A percentile compares a stretch with the other conserved stretches of the same genome.
Evolutionary conservation across 2,888 invertebrate species (phyloP).

Genomic region (Caenorhabditis becei): DNA sequence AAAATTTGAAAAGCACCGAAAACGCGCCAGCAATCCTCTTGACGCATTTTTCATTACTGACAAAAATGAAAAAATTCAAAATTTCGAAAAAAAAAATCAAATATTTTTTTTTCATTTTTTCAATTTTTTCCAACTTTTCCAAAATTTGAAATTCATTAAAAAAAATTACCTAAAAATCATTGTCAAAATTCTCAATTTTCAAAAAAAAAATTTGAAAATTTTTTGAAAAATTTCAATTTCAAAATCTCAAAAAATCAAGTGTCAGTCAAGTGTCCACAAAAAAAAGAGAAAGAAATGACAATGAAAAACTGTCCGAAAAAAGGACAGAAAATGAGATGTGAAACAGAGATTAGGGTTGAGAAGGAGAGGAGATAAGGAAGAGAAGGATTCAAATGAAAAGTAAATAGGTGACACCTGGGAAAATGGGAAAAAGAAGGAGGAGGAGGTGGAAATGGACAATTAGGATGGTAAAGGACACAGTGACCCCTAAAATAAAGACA

Average conservation of each 20-base stretch:
- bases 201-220: conserved; percentile 2
- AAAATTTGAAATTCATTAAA: no score
- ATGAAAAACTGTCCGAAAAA: not conserved
- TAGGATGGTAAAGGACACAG: no score
- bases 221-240: not conserved
- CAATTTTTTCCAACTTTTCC: no score
- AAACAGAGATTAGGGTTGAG: conserved; percentile 32
- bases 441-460: no score
- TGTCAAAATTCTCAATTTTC: not conserved
- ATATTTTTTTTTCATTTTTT: not conserved
- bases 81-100: not conserved
- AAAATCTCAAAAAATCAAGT: conserved; percentile 5
- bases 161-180: no score
- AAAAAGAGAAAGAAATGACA: not conserved
- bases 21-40: no score
- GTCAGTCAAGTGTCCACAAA: no score
- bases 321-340: conserved; percentile 22
- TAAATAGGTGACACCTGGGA: conserved; percentile 39
- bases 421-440: conserved; percentile 31
- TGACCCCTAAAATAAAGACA: no score
- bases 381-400: conserved; percentile 22
- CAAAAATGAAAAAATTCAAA: not conserved
- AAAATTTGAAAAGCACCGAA: no score
- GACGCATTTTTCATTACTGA: no score
- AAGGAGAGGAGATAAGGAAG: conserved; percentile 17